A percentile compares a stretch with the other conserved stretches of the same genome.
phyloP scores from a whole-genome alignment of 2,113 vertebrate species.

The Theristicus caerulescens region DNA sequence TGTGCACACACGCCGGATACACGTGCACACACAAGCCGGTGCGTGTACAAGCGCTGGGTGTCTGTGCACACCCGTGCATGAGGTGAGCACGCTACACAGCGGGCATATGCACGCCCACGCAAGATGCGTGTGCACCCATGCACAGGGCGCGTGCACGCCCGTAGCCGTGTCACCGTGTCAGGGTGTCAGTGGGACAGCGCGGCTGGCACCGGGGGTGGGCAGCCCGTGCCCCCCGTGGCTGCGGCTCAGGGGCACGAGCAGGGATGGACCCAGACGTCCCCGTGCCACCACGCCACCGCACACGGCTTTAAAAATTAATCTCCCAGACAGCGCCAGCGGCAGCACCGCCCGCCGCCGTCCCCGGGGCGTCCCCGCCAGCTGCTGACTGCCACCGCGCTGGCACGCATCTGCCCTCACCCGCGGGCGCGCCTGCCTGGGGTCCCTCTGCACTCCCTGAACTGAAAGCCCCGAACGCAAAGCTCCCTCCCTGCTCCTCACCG shows the following conservation, averaged over 20 bases:
- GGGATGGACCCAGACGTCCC: not conserved
- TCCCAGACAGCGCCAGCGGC: not conserved
- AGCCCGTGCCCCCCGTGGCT: not conserved
- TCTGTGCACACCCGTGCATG: not conserved
- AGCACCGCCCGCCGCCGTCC: not conserved
- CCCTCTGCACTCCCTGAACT: not conserved
- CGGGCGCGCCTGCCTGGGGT: accelerated
- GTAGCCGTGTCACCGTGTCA: accelerated
- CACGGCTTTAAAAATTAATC: not conserved
- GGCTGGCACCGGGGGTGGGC: not conserved
- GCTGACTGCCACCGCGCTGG: not conserved
- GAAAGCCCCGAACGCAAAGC: not conserved
- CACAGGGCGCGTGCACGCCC: not conserved
- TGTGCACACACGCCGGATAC: not conserved
- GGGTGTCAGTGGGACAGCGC: accelerated
- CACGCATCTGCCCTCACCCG: not conserved
- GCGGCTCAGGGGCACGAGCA: accelerated
- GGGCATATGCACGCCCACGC: too few species aligned
- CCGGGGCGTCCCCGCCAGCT: not conserved
- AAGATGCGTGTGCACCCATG: accelerated
- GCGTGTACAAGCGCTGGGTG: accelerated
- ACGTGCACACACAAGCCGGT: not conserved
- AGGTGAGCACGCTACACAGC: too few species aligned
- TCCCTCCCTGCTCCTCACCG: not conserved
- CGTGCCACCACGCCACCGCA: not conserved